A percentile compares a stretch with the other conserved stretches of the same genome.
These are phyloP conservation scores for Nephila pilipes DNA, from an alignment of 1,140 invertebrate species.

Conservation along the genomic window DNA sequence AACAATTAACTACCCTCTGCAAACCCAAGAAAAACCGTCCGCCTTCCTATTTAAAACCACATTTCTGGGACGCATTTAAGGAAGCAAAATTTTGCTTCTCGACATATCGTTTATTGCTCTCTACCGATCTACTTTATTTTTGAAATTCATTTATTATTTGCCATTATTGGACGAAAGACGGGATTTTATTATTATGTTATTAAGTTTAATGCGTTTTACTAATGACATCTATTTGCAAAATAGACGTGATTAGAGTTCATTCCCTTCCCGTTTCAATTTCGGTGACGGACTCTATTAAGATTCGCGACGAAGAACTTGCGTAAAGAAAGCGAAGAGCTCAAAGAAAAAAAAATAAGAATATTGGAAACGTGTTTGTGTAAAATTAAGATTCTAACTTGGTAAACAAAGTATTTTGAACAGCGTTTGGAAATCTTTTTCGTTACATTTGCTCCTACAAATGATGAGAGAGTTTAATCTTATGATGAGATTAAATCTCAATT, in stretches of 20 bases:
- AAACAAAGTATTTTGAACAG: background rate
- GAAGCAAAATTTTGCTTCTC: slow-evolving; percentile 58
- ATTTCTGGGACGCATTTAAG: slow-evolving; percentile 39
- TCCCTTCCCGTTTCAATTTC: slow-evolving; percentile 28
- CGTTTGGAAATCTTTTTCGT: background rate
- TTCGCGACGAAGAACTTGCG: background rate
- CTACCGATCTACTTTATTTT: slow-evolving; percentile 46
- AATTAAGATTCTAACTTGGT: background rate
- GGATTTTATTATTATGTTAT: slow-evolving; percentile 68
- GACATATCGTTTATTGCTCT: slow-evolving; percentile 59
- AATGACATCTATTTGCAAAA: slow-evolving; percentile 77
- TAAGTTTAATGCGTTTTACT: slow-evolving; percentile 75
- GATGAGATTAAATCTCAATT: background rate
- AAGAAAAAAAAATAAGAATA: background rate
- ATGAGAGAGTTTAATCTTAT: background rate
- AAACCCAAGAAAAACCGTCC: slow-evolving; percentile 38
- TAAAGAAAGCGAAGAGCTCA: background rate
- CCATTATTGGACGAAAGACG: slow-evolving; percentile 67
- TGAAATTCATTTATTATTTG: slow-evolving; percentile 75
- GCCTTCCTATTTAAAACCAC: slow-evolving; percentile 61
- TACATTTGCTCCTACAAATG: background rate
- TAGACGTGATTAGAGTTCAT: slow-evolving; percentile 54
- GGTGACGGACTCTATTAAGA: slow-evolving; percentile 22
- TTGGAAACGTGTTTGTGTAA: slow-evolving; percentile 18
- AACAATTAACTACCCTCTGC: slow-evolving; percentile 61